Conservation (phyloP, 2,113 vertebrate species). For the Ochotona princeps region DNA sequence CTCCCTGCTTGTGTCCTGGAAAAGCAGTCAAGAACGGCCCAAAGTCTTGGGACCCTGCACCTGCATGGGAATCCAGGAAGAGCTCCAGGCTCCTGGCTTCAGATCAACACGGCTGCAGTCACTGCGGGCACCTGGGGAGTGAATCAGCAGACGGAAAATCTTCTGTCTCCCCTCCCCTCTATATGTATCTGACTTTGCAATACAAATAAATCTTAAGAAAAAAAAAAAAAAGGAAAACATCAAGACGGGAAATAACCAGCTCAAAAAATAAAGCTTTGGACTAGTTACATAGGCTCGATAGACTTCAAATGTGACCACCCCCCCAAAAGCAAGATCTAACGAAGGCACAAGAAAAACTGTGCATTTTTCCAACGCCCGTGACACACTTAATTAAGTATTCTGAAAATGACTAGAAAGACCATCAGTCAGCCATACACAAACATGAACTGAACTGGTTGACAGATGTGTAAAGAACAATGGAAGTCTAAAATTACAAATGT, state of each 20-base stretch:
- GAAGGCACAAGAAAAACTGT: neutral
- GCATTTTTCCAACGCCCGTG: too few relatives aligned
- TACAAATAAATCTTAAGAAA: neutral
- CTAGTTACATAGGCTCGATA: neutral
- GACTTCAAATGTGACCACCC: neutral
- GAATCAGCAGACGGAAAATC: too few relatives aligned
- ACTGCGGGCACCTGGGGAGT: too few relatives aligned
- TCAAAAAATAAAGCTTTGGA: neutral
- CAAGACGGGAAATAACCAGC: neutral
- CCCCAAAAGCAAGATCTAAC: neutral
- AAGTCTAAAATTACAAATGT: neutral
- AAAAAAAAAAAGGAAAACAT: neutral
- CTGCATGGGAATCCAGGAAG: too few relatives aligned
- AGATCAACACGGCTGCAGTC: too few relatives aligned
- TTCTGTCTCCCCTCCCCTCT: too few relatives aligned
- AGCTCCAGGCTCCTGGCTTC: too few relatives aligned
- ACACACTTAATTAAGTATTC: neutral
- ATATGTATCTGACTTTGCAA: too few relatives aligned
- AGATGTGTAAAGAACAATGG: neutral
- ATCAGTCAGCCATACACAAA: neutral
- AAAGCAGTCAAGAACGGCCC: too few relatives aligned
- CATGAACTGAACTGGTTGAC: neutral
- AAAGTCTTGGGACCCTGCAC: too few relatives aligned
- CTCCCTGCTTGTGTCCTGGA: too few relatives aligned
- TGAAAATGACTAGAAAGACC: slow-evolving; percentile 20